Conservation (phyloP, 2,113 vertebrate genomes). For the Apteryx owenii region DNA sequence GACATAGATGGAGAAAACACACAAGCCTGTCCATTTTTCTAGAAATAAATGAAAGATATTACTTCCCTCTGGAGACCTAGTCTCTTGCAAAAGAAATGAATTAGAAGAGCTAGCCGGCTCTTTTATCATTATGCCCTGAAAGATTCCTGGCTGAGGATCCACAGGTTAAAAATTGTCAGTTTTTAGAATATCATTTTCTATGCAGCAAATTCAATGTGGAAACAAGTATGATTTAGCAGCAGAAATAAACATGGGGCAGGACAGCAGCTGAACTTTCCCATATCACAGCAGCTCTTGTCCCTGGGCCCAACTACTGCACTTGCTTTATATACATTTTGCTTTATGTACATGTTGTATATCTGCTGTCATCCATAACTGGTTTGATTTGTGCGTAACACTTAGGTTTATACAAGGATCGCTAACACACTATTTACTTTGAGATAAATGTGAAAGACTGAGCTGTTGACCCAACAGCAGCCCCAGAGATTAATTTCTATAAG, state of each 20-base stretch:
- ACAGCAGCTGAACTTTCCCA: not conserved
- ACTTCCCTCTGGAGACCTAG: not conserved
- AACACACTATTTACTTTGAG: not conserved
- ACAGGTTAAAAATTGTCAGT: not conserved
- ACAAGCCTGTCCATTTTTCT: not conserved
- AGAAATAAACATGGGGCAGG: not conserved
- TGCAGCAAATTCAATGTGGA: not conserved
- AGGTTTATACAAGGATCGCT: not conserved
- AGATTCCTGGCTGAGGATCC: not conserved
- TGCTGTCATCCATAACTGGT: fast-evolving
- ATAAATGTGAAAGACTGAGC: not conserved
- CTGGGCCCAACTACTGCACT: not conserved
- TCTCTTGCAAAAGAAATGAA: not conserved
- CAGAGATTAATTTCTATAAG: not conserved
- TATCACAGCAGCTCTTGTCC: not conserved
- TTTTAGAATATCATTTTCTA: not conserved
- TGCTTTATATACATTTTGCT: not conserved
- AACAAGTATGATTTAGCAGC: not conserved
- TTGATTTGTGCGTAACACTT: not conserved
- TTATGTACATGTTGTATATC: not conserved
- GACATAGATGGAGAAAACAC: not conserved
- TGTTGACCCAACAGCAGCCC: not conserved
- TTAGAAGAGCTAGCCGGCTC: not conserved
- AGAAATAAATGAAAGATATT: not conserved
- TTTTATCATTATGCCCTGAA: not conserved